Conservation (phyloP, 1,140 invertebrate genomes). For the Solenopsis invicta region DNA sequence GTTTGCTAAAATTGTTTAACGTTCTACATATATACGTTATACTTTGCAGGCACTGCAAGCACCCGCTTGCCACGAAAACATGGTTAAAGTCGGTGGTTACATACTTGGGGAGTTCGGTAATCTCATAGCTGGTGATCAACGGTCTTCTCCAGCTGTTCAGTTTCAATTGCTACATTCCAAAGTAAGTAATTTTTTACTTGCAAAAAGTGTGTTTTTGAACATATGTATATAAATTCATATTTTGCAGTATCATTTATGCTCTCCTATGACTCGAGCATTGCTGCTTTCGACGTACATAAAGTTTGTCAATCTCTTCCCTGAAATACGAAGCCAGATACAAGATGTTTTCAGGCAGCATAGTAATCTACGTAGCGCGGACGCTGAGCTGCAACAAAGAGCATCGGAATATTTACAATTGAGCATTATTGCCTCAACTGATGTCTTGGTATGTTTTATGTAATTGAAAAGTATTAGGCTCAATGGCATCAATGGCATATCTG, state of each 20-base stretch:
- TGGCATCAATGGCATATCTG: not conserved
- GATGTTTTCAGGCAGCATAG: constrained; percentile 98
- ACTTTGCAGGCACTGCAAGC: constrained; percentile 94
- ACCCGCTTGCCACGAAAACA: constrained; percentile 99
- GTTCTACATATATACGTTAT: constrained; percentile 31
- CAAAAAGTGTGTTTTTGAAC: not conserved
- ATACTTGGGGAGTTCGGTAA: constrained; percentile 99
- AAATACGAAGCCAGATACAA: constrained; percentile 98
- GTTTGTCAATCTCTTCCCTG: constrained; percentile 99
- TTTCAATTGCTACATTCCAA: constrained; percentile 99
- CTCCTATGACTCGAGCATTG: constrained; percentile 97
- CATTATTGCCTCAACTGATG: constrained; percentile 98
- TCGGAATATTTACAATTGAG: constrained; percentile 99
- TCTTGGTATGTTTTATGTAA: constrained; percentile 89
- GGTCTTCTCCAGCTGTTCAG: constrained; percentile 98
- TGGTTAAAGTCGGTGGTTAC: constrained; percentile 99
- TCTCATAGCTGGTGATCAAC: constrained; percentile 98
- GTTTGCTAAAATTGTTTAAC: not conserved
- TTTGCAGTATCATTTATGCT: constrained; percentile 97
- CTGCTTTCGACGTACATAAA: constrained; percentile 99
- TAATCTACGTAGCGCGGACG: constrained; percentile 98
- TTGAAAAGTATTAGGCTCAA: not conserved
- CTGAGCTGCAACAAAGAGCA: constrained; percentile 98
- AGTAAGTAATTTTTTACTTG: constrained; percentile 82
- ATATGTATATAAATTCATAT: constrained; percentile 32